Evolutionary conservation across 2,888 invertebrate species (phyloP), one percentile per base, ranked within the genome.

Genomic region (Pemphredon lugubris): DNA sequence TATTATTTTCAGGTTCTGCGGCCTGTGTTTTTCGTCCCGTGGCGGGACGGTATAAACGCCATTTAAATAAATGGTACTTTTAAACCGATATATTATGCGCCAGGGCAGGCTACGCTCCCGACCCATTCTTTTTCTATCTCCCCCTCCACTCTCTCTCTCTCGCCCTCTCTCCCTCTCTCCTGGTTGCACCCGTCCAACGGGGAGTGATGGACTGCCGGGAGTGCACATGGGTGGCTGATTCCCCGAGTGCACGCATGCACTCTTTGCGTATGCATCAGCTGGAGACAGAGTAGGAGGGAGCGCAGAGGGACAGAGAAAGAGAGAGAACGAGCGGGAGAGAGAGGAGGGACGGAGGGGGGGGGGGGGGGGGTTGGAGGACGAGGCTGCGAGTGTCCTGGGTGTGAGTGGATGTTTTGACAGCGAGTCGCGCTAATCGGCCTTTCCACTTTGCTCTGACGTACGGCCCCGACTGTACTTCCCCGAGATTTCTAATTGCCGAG

Each of bases 1-100:
- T 87, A 87, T 87, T 87, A 87, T 87, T 87, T 87, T 81, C 81
- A 73, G 79, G 73, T 72, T n/a, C 79, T 69, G 71, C 58, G 74
- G 78, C 71, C 73, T 71, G 79, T 83, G 82, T 84, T 87, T 87
- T 87, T 85, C 82, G 84, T 87, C 77, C 83, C 79, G 82, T 78
- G 81, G 78, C 78, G 81, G 81, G 80, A 75, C 80, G 75, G 73
- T 78, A 80, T 79, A 83, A 85, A 79, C 79, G 81, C 82, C 79
- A 83, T 84, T 82, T 84, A 86, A 89, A 89, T 88, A 88, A 89
- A 89, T 88, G 88, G 86, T 82, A 87, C 88, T 87, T 85, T 86
- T 87, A 84, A 84, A 83, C 86, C 87, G 84, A 89, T 87, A 88
- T 87, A 87, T 88, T 86, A 88, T 86, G 82, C 81, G 76, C 74